phyloP scores from a whole-genome alignment of 2,888 invertebrate species.

The Neocrepidodera transversa region DNA sequence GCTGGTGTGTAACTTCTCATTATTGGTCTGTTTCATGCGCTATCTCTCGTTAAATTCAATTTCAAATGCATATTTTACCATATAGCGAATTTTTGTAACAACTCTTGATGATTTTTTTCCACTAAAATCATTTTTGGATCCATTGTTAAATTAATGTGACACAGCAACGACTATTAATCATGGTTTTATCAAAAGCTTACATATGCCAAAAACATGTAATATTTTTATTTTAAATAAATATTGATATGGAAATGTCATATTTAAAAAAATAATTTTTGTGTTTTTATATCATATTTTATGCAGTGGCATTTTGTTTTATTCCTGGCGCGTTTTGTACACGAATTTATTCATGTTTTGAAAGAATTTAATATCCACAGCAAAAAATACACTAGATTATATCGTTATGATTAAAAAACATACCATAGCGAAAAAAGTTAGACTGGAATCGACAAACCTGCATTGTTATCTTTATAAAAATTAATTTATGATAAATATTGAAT shows the following conservation, averaged over 20 bases:
- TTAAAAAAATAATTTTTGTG: too few relatives aligned
- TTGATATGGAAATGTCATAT: neutral
- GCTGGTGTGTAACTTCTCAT: constrained; percentile 25
- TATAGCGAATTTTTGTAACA: neutral
- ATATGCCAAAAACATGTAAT: neutral
- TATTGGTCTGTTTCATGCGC: constrained; percentile 29
- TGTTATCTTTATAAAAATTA: too few relatives aligned
- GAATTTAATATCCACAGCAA: too few relatives aligned
- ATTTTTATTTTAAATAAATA: neutral
- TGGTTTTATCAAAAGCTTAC: neutral
- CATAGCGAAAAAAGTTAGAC: too few relatives aligned
- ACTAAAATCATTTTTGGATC: neutral
- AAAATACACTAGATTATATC: too few relatives aligned
- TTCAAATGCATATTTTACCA: constrained; percentile 36
- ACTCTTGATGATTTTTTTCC: neutral
- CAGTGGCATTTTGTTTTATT: too few relatives aligned
- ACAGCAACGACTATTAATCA: neutral
- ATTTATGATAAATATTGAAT: too few relatives aligned
- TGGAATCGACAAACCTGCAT: too few relatives aligned
- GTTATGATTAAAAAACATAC: too few relatives aligned
- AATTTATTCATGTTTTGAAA: too few relatives aligned
- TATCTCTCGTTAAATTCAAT: constrained; percentile 38
- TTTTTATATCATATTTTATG: too few relatives aligned
- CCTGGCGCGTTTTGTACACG: too few relatives aligned
- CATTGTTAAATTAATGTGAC: neutral